phyloP scores from a whole-genome alignment of 2,113 vertebrate genomes.

The Cardinalis cardinalis region DNA sequence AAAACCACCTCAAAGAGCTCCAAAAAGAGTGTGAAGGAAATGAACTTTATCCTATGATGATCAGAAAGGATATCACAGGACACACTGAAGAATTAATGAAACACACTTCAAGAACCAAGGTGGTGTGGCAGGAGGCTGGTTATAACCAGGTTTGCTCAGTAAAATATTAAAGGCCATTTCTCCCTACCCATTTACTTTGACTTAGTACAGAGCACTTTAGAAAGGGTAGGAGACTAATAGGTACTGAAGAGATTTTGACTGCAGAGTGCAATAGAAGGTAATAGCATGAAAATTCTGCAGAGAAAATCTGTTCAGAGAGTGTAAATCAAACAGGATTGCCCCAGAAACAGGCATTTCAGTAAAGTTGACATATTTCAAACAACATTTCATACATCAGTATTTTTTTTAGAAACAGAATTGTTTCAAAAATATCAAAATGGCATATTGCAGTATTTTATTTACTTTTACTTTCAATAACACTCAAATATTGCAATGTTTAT shows the following conservation, averaged over 20 bases:
- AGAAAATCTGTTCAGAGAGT: slow-evolving; percentile 21
- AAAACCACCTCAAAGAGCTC: slow-evolving; percentile 51
- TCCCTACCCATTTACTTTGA: slow-evolving; percentile 32
- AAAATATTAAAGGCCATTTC: slow-evolving; percentile 47
- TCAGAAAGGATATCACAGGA: slow-evolving; percentile 32
- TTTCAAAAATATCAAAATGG: neutral
- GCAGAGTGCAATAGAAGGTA: slow-evolving; percentile 10
- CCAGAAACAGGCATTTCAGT: neutral
- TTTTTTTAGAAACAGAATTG: neutral
- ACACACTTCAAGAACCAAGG: slow-evolving; percentile 15
- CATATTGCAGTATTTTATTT: neutral
- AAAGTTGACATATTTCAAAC: neutral
- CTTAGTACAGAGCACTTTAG: slow-evolving; percentile 15
- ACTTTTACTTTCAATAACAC: neutral
- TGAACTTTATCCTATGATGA: slow-evolving; percentile 6
- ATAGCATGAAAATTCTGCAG: neutral
- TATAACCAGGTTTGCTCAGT: slow-evolving; percentile 20
- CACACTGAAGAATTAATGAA: slow-evolving; percentile 52
- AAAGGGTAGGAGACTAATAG: slow-evolving; percentile 19
- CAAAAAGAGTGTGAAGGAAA: slow-evolving; percentile 55
- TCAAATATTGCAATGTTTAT: slow-evolving; percentile 2
- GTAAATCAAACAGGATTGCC: neutral
- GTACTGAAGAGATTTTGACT: slow-evolving; percentile 1
- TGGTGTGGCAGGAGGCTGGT: neutral
- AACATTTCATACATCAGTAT: neutral